Base-by-base conservation (phyloP, 2,797 vertebrate genomes). In the Malacoctenus gilli region DNA sequence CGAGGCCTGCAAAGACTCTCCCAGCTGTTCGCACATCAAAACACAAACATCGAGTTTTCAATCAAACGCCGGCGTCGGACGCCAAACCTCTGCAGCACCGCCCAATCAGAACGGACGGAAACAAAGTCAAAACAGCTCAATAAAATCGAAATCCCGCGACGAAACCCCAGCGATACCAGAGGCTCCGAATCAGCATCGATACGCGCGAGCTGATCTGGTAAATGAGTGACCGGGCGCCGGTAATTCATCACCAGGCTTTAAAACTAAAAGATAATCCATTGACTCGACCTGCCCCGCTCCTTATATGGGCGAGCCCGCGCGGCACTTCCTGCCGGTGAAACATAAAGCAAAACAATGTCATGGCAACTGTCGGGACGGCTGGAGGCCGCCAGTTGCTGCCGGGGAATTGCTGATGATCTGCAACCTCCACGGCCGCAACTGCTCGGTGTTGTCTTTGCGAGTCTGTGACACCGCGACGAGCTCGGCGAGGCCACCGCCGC, bases 391-490 rank as follows among this genome's bases (percentile, higher is more conserved):
- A 87, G 87, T 88, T 89, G 86, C 80, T 70, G 82, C 54, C 51
- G 82, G n/a, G 84, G 82, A 85, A 85, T 86, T 86, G 83, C 83
- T 80, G 85, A 83, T 85, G 83, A 86, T 82, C 75, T 51, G 76
- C 66, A 82, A 83, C 68, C 72, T 75, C 72, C 43, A 51, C 56
- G 8, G 64, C 48, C 82, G 69, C 83, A 86, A 86, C 78, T 85
- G 83, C 72, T 87, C 53, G 10, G 55, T 81, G 79, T 80, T 80
- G 67, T 80, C 84, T 83, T 86, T 84, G 84, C 76, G 80, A 51
- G 72, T 75, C 79, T 83, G 44, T 75, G 78, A 81, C 68, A 60
- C 69, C 69, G 42, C 38, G 9, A 49, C 66, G 16, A 72, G 68
- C 80, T 72, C 68, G 55, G 63, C 66, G 3, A 67, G 82, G 50